These are phyloP conservation scores for Aphis craccivora DNA, from an alignment of 1,140 invertebrate genomes.

Conservation along the genomic window DNA sequence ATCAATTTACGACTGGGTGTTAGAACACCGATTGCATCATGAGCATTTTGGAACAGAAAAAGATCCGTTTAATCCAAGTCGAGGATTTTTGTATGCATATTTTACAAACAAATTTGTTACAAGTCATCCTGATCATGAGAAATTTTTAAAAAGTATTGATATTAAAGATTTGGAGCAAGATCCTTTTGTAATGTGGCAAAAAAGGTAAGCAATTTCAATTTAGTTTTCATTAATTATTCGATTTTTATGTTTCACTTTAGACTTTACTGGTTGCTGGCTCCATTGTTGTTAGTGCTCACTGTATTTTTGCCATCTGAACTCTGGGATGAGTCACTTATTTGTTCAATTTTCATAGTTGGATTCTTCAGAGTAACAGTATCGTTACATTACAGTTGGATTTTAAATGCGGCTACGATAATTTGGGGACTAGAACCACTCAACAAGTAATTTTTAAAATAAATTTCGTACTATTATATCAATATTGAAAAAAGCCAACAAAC, in stretches of 20 bases:
- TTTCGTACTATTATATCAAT: background rate
- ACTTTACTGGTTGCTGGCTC: constrained; percentile 75
- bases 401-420: constrained; percentile 74
- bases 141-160: constrained; percentile 77
- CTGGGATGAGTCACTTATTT: constrained; percentile 73
- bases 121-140: constrained; percentile 76
- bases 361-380: constrained; percentile 72
- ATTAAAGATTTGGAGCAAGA: constrained; percentile 85
- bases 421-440: constrained; percentile 76
- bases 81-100: constrained; percentile 88
- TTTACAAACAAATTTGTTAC: constrained; percentile 69
- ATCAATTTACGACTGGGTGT: constrained; percentile 78
- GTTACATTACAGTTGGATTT: constrained; percentile 65
- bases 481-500: background rate
- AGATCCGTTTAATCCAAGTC: constrained; percentile 88
- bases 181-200: constrained; percentile 85
- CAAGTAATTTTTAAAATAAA: constrained; percentile 69
- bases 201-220: constrained; percentile 67
- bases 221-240: constrained; percentile 19
- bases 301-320: constrained; percentile 77
- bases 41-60: constrained; percentile 85
- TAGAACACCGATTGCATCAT: constrained; percentile 89
- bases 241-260: constrained; percentile 64
- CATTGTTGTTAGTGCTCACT: constrained; percentile 71
- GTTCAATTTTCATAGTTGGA: constrained; percentile 72